Percentiles rank a stretch among this genome's conserved stretches.
Evolutionary conservation across 2,888 invertebrate species (phyloP).

Genomic region (Yponomeuta plumbellus): DNA sequence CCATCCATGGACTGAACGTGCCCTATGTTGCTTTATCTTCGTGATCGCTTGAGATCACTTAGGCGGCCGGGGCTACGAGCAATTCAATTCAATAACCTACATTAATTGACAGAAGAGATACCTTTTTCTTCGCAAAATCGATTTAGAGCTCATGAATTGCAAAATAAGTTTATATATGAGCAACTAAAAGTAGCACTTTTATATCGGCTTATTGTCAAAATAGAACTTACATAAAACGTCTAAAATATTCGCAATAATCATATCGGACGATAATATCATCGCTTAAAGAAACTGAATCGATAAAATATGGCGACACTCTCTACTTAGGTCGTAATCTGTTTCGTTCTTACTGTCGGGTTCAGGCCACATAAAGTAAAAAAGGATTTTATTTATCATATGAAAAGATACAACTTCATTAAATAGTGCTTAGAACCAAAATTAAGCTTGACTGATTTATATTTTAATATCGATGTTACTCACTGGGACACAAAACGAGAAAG

Average conservation of each 20-base stretch:
- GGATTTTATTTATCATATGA: constrained; percentile 37
- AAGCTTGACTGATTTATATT: constrained; percentile 51
- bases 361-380: constrained; percentile 31
- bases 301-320: constrained; percentile 43
- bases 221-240: constrained; percentile 4
- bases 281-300: constrained; percentile 31
- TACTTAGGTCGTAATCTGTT: constrained; percentile 54
- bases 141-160: background rate
- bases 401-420: constrained; percentile 46
- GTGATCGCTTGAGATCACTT: too few species aligned
- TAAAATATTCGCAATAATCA: constrained; percentile 6
- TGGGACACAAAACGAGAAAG: background rate
- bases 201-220: background rate
- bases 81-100: background rate
- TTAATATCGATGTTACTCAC: constrained; percentile 29
- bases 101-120: background rate
- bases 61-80: too few species aligned
- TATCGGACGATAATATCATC: background rate
- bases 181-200: background rate
- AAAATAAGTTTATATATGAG: background rate
- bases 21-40: too few species aligned
- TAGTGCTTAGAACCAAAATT: constrained; percentile 49
- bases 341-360: constrained; percentile 35
- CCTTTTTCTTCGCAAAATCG: background rate
- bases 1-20: too few species aligned